Percentiles rank a stretch among this genome's conserved stretches.
Conservation (phyloP, 2,113 vertebrate species). For the Ramphastos sulfuratus region DNA sequence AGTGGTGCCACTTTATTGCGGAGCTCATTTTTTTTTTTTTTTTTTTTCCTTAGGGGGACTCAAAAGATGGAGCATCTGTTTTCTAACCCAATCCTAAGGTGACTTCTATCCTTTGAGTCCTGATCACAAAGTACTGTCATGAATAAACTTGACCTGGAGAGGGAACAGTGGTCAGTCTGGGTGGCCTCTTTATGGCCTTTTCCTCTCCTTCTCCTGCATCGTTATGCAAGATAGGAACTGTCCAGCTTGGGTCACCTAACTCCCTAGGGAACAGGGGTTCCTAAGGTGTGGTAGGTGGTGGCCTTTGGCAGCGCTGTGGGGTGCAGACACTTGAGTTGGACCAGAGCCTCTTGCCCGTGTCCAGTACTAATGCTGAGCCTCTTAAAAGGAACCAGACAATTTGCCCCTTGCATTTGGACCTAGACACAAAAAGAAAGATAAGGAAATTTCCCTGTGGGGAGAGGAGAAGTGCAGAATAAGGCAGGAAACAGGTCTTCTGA, state of each 20-base stretch:
- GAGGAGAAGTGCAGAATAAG: background rate
- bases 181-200: background rate
- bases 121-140: background rate
- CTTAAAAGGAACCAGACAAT: background rate
- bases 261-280: background rate
- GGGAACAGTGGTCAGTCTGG: background rate
- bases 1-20: background rate
- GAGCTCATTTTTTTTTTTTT: background rate
- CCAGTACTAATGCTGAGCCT: accelerated
- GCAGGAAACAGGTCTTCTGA: background rate
- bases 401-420: background rate
- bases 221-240: background rate
- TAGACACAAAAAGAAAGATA: background rate
- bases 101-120: background rate
- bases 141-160: background rate
- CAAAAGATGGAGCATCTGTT: background rate
- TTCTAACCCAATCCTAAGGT: background rate
- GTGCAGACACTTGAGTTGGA: background rate
- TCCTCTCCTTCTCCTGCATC: background rate
- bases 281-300: background rate
- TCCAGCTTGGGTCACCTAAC: background rate
- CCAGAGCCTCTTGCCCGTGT: background rate
- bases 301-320: background rate
- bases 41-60: background rate
- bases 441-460: background rate